Evolutionary conservation across 2,113 vertebrate species (phyloP), one percentile per base, ranked within the genome.

Genomic region (Sceloporus tristichus): DNA sequence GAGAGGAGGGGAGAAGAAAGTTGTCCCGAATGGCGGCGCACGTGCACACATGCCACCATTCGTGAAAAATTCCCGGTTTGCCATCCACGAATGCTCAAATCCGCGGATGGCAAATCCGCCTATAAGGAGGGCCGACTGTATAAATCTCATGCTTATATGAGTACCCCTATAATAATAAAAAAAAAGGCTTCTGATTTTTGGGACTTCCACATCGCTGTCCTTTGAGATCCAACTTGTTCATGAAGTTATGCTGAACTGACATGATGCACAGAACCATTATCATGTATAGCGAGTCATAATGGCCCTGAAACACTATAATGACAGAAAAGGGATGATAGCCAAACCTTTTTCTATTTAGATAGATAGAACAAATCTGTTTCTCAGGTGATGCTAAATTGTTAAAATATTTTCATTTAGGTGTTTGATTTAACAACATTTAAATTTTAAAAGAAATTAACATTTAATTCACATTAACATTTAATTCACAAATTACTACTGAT

Each of bases 381-480:
- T 10, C 88, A 91, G 23, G 59, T 79, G 18, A 53, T 77, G 2
- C 1, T 73, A 34, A 86, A 88, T 1, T 21, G 2, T 66, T 88
- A 70, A 93, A 91, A 88, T 84, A 82, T 66, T 88, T 85, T 68
- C 6, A 87, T 88, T n/a, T 1, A 82, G 79, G 78, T 87, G 40
- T 9, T 9, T 38, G 13, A 85, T 34, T 87, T 91, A 82, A 73
- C 0, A 87, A 66, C 14, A 74, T 81, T 85, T 90, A 89, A 87
- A 91, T 90, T 82, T 38, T 90, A 86, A 85, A 7, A 85, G 84
- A 56, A 83, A 89, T 70, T 21, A 92, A 84, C 38, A 82, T 65
- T 90, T 89, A 73, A 90, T 79, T 0, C 11, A 82, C 8, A 79
- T 85, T 88, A 74, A 87, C 7, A 56, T 91, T 91, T 89, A 79